A percentile compares a stretch with the other conserved stretches of the same genome.
Evolutionary conservation across 1,140 invertebrate genomes (phyloP).

Genomic region (Latrodectus geometricus): DNA sequence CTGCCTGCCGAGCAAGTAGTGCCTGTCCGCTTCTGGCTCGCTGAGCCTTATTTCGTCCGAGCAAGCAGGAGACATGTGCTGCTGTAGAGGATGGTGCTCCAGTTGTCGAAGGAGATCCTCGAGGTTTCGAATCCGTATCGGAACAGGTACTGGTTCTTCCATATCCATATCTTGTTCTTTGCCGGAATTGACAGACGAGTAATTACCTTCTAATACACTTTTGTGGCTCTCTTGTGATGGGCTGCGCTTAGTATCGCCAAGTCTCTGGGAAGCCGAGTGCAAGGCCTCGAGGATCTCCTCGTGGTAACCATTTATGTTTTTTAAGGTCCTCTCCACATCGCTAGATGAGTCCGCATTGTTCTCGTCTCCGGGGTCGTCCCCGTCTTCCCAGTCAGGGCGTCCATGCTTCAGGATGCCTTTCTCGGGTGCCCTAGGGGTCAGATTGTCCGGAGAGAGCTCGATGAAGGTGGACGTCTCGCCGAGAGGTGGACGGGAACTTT

Average conservation of each 20-base stretch:
- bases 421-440: slow-evolving; percentile 78
- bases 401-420: slow-evolving; percentile 83
- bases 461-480: slow-evolving; percentile 85
- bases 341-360: slow-evolving; percentile 65
- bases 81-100: slow-evolving; percentile 78
- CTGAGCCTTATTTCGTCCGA: slow-evolving; percentile 93
- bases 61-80: slow-evolving; percentile 80
- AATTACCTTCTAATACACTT: slow-evolving; percentile 29
- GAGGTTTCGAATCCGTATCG: slow-evolving; percentile 84
- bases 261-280: slow-evolving; percentile 65
- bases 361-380: slow-evolving; percentile 61
- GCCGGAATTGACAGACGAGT: slow-evolving; percentile 23
- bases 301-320: slow-evolving; percentile 92
- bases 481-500: slow-evolving; percentile 12
- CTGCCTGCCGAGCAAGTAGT: slow-evolving; percentile 70
- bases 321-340: slow-evolving; percentile 83
- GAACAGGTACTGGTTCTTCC: slow-evolving; percentile 66
- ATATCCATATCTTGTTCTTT: slow-evolving; percentile 26
- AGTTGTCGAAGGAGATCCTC: slow-evolving; percentile 91
- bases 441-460: slow-evolving; percentile 81
- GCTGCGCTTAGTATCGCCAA: slow-evolving; percentile 41
- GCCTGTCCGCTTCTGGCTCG: slow-evolving; percentile 88
- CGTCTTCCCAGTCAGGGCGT: slow-evolving; percentile 72
- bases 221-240: slow-evolving; percentile 55
- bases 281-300: slow-evolving; percentile 90